Conservation (phyloP, 2,888 invertebrate species). For the Platynereis dumerilii region DNA sequence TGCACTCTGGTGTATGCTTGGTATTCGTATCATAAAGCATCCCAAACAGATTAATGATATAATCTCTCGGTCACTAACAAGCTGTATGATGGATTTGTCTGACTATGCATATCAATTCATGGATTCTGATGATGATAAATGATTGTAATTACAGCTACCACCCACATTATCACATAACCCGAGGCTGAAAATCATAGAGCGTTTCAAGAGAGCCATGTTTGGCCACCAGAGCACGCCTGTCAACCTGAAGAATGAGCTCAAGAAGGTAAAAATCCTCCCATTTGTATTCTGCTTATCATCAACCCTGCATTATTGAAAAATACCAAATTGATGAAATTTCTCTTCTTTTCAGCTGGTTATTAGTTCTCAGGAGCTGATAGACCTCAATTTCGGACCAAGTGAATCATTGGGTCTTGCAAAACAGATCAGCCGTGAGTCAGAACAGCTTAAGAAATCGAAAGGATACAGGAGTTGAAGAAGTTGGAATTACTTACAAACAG, state of each 20-base stretch:
- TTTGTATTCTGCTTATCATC: no score
- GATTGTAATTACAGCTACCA: constrained; percentile 49
- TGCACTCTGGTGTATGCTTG: no score
- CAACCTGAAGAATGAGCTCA: constrained; percentile 59
- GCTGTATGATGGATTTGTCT: background rate
- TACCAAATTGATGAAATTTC: background rate
- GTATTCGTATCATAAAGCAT: no score
- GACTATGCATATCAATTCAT: background rate
- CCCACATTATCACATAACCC: constrained; percentile 57
- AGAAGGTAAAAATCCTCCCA: constrained; percentile 46
- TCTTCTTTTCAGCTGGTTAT: constrained; percentile 48
- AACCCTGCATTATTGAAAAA: background rate
- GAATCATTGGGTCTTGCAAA: constrained; percentile 40
- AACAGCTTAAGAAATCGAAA: constrained; percentile 11
- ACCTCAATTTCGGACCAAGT: constrained; percentile 53
- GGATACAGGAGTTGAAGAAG: constrained; percentile 23
- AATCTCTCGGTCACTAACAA: no score
- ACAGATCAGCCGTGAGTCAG: constrained; percentile 40
- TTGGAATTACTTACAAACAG: constrained; percentile 58
- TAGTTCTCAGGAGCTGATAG: constrained; percentile 56
- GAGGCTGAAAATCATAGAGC: constrained; percentile 55
- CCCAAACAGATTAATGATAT: no score
- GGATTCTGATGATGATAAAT: background rate
- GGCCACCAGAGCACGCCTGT: constrained; percentile 52
- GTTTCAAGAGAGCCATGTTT: constrained; percentile 60